Evolutionary conservation across 2,888 invertebrate species (phyloP).

Genomic region (Trypoxylon attenuatum): DNA sequence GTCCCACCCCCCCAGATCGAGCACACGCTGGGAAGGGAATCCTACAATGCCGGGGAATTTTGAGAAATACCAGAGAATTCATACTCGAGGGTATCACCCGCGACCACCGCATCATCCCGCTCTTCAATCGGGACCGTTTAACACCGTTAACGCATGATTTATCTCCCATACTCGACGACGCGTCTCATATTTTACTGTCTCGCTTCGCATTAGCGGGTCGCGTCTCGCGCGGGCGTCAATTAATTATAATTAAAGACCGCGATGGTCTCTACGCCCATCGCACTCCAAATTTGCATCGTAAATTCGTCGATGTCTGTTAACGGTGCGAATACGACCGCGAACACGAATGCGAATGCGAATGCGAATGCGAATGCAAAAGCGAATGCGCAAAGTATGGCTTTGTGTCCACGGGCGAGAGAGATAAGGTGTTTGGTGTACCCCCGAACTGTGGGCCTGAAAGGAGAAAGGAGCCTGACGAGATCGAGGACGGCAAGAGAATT

Average conservation of each 20-base stretch:
- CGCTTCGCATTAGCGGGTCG: background rate
- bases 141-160: constrained; percentile 8
- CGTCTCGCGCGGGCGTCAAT: constrained; percentile 31
- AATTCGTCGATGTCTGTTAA: constrained; percentile 38
- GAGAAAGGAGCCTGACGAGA: background rate
- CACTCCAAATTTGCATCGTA: constrained; percentile 26
- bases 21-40: too few species aligned
- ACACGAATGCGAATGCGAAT: background rate
- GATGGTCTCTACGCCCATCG: constrained; percentile 14
- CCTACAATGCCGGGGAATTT: too few species aligned
- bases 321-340: background rate
- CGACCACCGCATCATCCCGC: background rate
- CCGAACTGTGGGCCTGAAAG: constrained; percentile 7
- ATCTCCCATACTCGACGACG: constrained; percentile 4
- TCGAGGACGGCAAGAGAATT: constrained; percentile 36
- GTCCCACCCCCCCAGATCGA: too few species aligned
- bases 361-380: constrained; percentile 37
- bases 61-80: too few species aligned
- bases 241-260: constrained; percentile 39
- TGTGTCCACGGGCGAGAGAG: constrained; percentile 17
- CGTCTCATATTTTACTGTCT: background rate
- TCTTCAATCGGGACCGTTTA: constrained; percentile 3
- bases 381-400: constrained; percentile 43
- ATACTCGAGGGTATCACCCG: too few species aligned
- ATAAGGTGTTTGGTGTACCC: constrained; percentile 28